Evolutionary conservation across 1,140 invertebrate species (phyloP).

Genomic region (Plectrocnemia conspersa): DNA sequence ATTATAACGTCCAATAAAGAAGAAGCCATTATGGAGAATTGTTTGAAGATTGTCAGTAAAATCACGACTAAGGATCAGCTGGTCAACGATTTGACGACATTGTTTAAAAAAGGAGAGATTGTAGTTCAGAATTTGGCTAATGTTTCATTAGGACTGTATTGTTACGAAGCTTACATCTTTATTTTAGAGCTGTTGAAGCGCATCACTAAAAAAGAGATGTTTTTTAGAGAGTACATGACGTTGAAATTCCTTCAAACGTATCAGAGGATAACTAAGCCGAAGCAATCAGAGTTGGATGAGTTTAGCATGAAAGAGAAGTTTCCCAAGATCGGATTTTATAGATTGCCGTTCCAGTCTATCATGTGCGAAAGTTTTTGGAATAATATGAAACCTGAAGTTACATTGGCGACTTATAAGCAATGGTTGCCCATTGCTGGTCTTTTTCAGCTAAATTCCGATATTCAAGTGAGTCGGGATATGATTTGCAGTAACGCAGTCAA

Average conservation of each 20-base stretch:
- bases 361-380: slow-evolving; percentile 49
- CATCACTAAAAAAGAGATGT: slow-evolving; percentile 36
- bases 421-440: slow-evolving; percentile 47
- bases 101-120: slow-evolving; percentile 50
- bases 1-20: slow-evolving; percentile 39
- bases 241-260: slow-evolving; percentile 48
- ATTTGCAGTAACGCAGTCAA: slow-evolving; percentile 51
- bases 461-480: slow-evolving; percentile 48
- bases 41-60: slow-evolving; percentile 43
- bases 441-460: slow-evolving; percentile 42
- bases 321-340: slow-evolving; percentile 48
- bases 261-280: slow-evolving; percentile 43
- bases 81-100: slow-evolving; percentile 44
- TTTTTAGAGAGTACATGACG: slow-evolving; percentile 46
- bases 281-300: slow-evolving; percentile 49
- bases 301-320: slow-evolving; percentile 50
- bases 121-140: slow-evolving; percentile 42
- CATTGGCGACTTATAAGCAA: slow-evolving; percentile 47
- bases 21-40: slow-evolving; percentile 38
- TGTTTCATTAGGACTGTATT: slow-evolving; percentile 48
- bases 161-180: slow-evolving; percentile 49
- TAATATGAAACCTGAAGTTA: slow-evolving; percentile 50
- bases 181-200: slow-evolving; percentile 44
- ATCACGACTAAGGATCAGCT: slow-evolving; percentile 44
- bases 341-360: slow-evolving; percentile 48